Percentiles rank a stretch among this genome's conserved stretches.
Evolutionary conservation across 1,140 invertebrate genomes (phyloP).

Genomic region (Cydia strobilella): DNA sequence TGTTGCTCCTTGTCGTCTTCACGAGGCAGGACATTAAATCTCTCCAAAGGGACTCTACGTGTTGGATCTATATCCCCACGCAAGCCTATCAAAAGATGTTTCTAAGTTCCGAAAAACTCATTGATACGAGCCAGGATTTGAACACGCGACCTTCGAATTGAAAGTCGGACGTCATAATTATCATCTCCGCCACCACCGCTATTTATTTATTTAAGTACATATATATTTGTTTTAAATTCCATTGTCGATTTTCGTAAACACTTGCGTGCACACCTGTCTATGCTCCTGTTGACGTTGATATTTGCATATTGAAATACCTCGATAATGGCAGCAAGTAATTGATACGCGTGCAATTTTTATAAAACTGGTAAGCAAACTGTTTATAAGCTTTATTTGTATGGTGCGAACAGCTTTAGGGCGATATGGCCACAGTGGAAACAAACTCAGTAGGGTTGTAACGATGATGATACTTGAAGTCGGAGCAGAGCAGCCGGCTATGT

Average conservation of each 20-base stretch:
- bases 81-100: no score
- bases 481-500: no score
- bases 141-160: no score
- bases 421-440: neutral
- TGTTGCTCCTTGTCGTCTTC: no score
- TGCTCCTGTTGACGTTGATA: slow-evolving; percentile 21
- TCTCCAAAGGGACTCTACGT: no score
- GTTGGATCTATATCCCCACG: no score
- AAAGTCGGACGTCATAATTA: no score
- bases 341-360: slow-evolving; percentile 30
- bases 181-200: no score
- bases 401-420: slow-evolving; percentile 28
- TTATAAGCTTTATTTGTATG: slow-evolving; percentile 31
- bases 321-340: slow-evolving; percentile 28
- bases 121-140: no score
- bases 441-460: neutral
- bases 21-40: no score
- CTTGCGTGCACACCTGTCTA: neutral
- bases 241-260: neutral
- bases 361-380: slow-evolving; percentile 22
- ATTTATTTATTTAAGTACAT: neutral
- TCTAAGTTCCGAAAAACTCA: no score
- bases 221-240: neutral
- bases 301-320: slow-evolving; percentile 32
- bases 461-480: no score